Base-by-base conservation (phyloP, 2,113 vertebrate species). In the Lota lota region DNA sequence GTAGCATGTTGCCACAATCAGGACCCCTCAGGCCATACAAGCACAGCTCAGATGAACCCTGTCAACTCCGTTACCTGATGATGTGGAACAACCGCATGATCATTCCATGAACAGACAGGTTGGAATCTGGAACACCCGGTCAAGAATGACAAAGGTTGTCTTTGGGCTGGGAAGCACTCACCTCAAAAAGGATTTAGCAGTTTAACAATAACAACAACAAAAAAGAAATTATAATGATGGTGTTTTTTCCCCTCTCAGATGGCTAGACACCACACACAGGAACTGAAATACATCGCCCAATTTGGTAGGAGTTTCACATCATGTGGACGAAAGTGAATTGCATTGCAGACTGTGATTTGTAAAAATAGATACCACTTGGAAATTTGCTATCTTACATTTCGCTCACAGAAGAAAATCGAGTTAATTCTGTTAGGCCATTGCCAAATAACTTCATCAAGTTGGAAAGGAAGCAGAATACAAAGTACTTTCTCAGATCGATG, bases 21-120 rank as follows among this genome's bases (percentile, higher is more conserved):
- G 72, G 68, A 61, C 24, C 78, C 86, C 77, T 75, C 63, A 17
- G 83, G 85, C 82, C 78, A 68, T 73, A 79, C 78, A 76, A 85
- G 80, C 74, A 77, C 64, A 63, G 65, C 75, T 86, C 76, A 81
- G 79, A 78, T 74, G 79, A 88, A 79, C 75, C 75, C 83, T 87
- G 85, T 92, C 88, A 90, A 80, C 84, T 83, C 77, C 82, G 89
- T 90, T 89, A 90, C 85, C 84, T 80, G 77, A 78, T 75, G 77
- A 88, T 75, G 77, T 85, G 81, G 69, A 86, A 88, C 59, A 40
- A 85, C 80, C 82, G 82, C 75, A 76, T 89, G 89, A 88, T 87
- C 89, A 91, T 89, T 89, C 73, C 76, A 77, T 72, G 74, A 79
- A 66, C 68, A 76, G 73, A 70, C 74, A 70, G 75, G 75, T 78